phyloP scores from a whole-genome alignment of 1,140 invertebrate genomes.

The Lepidurus packardi region DNA sequence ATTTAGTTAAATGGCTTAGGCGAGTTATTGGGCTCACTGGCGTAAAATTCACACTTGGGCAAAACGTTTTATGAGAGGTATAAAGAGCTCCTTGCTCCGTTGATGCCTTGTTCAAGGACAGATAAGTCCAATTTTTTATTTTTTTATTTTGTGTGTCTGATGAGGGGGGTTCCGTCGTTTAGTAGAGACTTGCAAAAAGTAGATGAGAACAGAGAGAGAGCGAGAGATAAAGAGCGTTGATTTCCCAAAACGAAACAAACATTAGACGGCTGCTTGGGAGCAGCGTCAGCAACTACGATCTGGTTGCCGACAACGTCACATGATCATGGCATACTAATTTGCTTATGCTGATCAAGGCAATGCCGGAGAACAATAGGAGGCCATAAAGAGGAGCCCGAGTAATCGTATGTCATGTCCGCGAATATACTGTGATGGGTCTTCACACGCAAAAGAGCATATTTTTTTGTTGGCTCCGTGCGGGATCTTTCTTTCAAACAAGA shows the following conservation, averaged over 20 bases:
- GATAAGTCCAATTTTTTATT: not conserved
- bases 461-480: not conserved
- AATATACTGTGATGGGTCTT: slow-evolving; percentile 18
- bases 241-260: not conserved
- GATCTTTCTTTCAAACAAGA: slow-evolving; percentile 8
- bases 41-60: slow-evolving; percentile 19
- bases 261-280: not conserved
- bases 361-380: slow-evolving; percentile 18
- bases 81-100: not conserved
- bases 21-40: not conserved
- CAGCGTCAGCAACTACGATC: slow-evolving; percentile 13
- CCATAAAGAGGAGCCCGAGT: slow-evolving; percentile 2
- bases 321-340: slow-evolving; percentile 15
- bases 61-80: not conserved
- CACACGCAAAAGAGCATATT: not conserved
- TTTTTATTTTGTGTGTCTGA: not conserved
- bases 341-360: slow-evolving; percentile 18
- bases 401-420: slow-evolving; percentile 15
- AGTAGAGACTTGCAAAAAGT: not conserved
- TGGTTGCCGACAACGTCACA: slow-evolving; percentile 20
- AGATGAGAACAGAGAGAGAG: not conserved
- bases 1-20: not conserved
- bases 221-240: not conserved
- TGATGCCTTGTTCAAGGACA: not conserved
- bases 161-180: not conserved